phyloP scores from a whole-genome alignment of 2,888 invertebrate species.

The Pseudeuparius sepicola region DNA sequence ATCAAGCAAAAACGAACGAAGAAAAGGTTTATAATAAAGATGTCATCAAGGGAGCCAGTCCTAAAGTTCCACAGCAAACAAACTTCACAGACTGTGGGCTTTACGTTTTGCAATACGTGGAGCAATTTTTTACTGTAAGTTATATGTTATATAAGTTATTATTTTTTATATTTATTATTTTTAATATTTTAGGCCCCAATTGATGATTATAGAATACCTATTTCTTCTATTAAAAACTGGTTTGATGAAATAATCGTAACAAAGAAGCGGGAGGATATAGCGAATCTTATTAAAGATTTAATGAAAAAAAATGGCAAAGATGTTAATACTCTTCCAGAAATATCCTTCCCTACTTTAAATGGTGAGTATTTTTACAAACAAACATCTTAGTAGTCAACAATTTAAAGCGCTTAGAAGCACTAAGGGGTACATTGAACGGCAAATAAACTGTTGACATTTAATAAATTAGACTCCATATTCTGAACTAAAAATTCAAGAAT shows the following conservation, averaged over 20 bases:
- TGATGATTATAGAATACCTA: constrained; percentile 70
- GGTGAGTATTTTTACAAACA: constrained; percentile 47
- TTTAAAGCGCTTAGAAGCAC: no score
- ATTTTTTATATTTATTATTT: constrained; percentile 3
- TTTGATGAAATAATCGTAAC: constrained; percentile 77
- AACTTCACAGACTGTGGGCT: constrained; percentile 97
- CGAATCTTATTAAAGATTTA: constrained; percentile 61
- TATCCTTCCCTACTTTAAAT: constrained; percentile 66
- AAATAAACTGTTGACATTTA: no score
- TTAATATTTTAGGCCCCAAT: constrained; percentile 58
- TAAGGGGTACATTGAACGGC: no score
- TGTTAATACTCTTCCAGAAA: constrained; percentile 55
- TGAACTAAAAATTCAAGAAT: no score
- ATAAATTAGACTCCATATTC: no score
- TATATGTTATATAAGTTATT: neutral
- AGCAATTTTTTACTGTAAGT: constrained; percentile 82
- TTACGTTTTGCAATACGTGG: constrained; percentile 91
- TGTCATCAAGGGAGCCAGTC: constrained; percentile 76
- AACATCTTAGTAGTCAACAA: constrained; percentile 5
- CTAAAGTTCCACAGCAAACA: constrained; percentile 93
- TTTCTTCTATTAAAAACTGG: constrained; percentile 75
- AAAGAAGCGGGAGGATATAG: constrained; percentile 79
- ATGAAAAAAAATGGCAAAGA: constrained; percentile 66
- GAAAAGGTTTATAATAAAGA: constrained; percentile 68
- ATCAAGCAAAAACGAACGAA: constrained; percentile 56